Conservation (phyloP, 2,797 vertebrate genomes). For the Carcharodon carcharias region DNA sequence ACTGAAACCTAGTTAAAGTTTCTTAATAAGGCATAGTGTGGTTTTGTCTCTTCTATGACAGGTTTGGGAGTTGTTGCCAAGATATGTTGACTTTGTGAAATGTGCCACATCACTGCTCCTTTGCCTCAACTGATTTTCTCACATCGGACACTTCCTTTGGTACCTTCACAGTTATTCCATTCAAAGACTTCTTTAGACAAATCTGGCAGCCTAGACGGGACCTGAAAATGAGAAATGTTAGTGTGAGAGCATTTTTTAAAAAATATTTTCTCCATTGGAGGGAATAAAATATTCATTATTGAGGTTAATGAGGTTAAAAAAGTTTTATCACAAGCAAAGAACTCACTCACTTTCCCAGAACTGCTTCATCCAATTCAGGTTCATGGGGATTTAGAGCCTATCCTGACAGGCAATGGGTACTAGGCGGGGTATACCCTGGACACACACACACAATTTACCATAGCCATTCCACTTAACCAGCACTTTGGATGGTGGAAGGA, state of each 20-base stretch:
- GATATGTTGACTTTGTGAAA: neutral
- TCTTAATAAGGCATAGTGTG: neutral
- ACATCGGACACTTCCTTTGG: conserved; percentile 52
- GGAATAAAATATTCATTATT: neutral
- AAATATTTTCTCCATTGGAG: neutral
- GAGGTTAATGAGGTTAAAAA: neutral
- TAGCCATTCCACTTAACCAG: too few relatives aligned
- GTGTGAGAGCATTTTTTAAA: neutral
- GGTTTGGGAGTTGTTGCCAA: neutral
- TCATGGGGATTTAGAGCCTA: too few relatives aligned
- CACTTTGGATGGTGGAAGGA: too few relatives aligned
- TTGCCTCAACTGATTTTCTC: conserved; percentile 41
- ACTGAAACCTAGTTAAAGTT: neutral
- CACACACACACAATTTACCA: too few relatives aligned
- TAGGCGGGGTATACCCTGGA: too few relatives aligned
- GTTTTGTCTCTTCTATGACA: neutral
- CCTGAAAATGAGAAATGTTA: conserved; percentile 45
- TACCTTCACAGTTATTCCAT: conserved; percentile 58
- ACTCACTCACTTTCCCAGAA: too few relatives aligned
- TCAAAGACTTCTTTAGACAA: conserved; percentile 56
- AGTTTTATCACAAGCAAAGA: neutral
- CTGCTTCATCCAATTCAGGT: too few relatives aligned
- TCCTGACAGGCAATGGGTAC: too few relatives aligned
- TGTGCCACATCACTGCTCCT: neutral
- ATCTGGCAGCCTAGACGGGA: conserved; percentile 67